Evolutionary conservation across 2,888 invertebrate genomes (phyloP).

Genomic region (Zelleria hepariella): DNA sequence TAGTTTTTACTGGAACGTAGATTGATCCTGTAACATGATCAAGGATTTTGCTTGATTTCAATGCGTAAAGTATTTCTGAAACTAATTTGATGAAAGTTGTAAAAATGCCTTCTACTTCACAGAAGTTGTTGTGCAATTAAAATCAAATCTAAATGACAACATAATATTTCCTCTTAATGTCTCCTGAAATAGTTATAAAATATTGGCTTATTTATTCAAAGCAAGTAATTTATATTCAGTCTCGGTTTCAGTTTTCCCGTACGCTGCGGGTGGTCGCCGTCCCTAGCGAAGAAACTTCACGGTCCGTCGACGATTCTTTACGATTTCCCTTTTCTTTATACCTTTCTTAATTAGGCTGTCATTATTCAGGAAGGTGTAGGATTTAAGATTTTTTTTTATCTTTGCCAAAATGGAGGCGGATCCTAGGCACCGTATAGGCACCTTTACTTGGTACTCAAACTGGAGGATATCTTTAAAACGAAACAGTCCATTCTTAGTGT

Average conservation of each 20-base stretch:
- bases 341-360: not conserved
- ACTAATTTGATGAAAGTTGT: no score
- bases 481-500: conserved; percentile 1
- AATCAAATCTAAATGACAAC: not conserved
- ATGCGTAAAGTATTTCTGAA: no score
- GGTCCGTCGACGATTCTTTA: conserved; percentile 48
- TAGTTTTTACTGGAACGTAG: no score
- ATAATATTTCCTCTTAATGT: not conserved
- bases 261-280: not conserved
- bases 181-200: not conserved
- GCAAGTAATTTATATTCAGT: not conserved
- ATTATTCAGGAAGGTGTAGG: not conserved
- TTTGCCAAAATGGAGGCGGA: not conserved
- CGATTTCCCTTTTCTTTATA: conserved; percentile 33
- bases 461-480: not conserved
- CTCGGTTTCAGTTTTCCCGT: not conserved
- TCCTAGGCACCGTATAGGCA: no score
- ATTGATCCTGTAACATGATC: no score
- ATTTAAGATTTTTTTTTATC: not conserved
- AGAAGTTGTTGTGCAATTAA: no score
- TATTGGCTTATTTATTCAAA: not conserved
- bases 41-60: no score
- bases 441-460: not conserved
- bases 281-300: conserved; percentile 13
- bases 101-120: no score